A percentile compares a stretch with the other conserved stretches of the same genome.
Evolutionary conservation across 2,113 vertebrate genomes (phyloP).

Genomic region (Varanus salvator): DNA sequence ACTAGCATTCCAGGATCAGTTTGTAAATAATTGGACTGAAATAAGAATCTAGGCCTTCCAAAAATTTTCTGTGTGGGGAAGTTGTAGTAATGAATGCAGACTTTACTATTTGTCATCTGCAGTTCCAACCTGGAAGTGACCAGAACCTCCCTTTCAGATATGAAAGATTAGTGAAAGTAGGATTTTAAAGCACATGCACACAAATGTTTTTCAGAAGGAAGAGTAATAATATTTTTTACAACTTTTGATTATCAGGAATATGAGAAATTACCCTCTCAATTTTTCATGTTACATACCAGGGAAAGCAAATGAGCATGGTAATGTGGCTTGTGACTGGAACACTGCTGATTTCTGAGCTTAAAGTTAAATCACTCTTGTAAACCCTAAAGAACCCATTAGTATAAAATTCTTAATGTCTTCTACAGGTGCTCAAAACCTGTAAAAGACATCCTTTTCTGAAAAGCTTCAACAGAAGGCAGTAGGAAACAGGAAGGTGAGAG

Average conservation of each 20-base stretch:
- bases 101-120: not conserved
- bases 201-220: not conserved
- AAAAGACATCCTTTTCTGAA: not conserved
- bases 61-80: not conserved
- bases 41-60: not conserved
- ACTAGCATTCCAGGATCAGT: not conserved
- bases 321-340: not conserved
- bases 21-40: not conserved
- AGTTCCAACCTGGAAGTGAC: not conserved
- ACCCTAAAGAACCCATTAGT: not conserved
- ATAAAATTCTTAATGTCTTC: not conserved
- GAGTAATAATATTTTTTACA: not conserved
- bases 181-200: not conserved
- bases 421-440: not conserved
- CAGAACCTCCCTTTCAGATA: not conserved
- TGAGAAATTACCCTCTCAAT: not conserved
- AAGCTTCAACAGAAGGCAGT: not conserved
- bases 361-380: not conserved
- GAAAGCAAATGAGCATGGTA: not conserved
- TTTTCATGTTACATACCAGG: not conserved
- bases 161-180: not conserved
- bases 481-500: not conserved
- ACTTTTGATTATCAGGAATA: not conserved
- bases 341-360: not conserved
- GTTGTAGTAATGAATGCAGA: not conserved